Evolutionary conservation across 2,113 vertebrate genomes (phyloP).

Genomic region (Choloepus hoffmanni): DNA sequence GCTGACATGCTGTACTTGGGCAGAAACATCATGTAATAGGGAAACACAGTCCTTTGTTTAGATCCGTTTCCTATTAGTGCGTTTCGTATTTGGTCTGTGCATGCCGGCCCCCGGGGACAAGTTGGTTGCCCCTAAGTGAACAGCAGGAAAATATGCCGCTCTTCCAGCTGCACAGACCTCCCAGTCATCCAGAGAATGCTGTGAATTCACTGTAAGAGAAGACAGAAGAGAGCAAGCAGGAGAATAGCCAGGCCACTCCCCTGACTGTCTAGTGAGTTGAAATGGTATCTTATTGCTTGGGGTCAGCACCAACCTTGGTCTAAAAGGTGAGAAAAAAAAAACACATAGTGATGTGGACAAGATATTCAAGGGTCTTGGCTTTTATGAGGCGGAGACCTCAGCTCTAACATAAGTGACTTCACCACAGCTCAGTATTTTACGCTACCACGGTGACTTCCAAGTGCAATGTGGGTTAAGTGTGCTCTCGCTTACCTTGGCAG

Average conservation of each 20-base stretch:
- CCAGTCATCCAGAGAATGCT: slow-evolving; percentile 68
- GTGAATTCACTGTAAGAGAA: background rate
- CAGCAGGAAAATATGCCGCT: slow-evolving; percentile 83
- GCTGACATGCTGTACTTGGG: slow-evolving; percentile 84
- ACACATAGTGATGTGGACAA: slow-evolving; percentile 63
- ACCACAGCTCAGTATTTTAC: background rate
- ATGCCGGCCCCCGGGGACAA: slow-evolving; percentile 83
- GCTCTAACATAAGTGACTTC: background rate
- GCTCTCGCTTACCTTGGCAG: slow-evolving; percentile 55
- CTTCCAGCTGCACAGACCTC: slow-evolving; percentile 82
- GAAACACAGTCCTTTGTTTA: slow-evolving; percentile 87
- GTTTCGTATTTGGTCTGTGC: slow-evolving; percentile 83
- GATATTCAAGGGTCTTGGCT: slow-evolving; percentile 64
- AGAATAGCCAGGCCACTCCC: slow-evolving; percentile 82
- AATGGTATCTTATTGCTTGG: slow-evolving; percentile 74
- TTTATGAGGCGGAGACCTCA: slow-evolving; percentile 63
- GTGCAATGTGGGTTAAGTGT: background rate
- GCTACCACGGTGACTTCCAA: background rate
- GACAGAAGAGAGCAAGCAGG: background rate
- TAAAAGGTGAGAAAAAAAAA: slow-evolving; percentile 78
- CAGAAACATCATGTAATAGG: slow-evolving; percentile 86
- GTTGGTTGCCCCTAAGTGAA: slow-evolving; percentile 81
- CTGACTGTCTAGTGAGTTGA: slow-evolving; percentile 78
- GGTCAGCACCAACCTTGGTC: slow-evolving; percentile 75
- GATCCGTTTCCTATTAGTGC: slow-evolving; percentile 88